A percentile compares a stretch with the other conserved stretches of the same genome.
phyloP scores from a whole-genome alignment of 2,113 vertebrate species.

The Anhinga rufa region DNA sequence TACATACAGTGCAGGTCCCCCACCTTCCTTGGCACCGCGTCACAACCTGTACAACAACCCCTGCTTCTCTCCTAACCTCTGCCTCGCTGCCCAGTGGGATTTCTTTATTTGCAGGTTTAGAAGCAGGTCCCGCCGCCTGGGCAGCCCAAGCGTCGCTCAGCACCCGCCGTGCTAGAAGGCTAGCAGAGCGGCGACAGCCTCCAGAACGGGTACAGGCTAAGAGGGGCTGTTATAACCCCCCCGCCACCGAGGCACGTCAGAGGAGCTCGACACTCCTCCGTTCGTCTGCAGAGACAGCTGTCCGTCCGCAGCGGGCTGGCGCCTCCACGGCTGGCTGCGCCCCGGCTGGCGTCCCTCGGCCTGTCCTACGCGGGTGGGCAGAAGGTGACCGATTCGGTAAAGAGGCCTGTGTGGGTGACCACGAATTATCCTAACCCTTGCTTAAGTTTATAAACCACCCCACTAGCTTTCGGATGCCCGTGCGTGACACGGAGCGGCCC shows the following conservation, averaged over 20 bases:
- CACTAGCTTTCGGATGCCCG: rapidly evolving
- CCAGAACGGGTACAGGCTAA: background rate
- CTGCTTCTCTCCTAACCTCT: background rate
- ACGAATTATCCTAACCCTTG: rapidly evolving
- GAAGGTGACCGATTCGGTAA: background rate
- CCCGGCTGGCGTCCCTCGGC: background rate
- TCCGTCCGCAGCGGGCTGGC: background rate
- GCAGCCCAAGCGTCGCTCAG: background rate
- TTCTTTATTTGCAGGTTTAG: background rate
- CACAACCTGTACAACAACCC: background rate
- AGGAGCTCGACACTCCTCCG: background rate
- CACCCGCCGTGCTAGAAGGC: background rate
- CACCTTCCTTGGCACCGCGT: background rate
- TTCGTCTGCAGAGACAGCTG: background rate
- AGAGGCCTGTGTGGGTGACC: background rate
- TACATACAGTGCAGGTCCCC: constrained; percentile 28
- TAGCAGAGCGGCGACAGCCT: background rate
- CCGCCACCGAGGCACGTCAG: too few species aligned
- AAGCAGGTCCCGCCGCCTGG: background rate
- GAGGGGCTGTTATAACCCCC: background rate
- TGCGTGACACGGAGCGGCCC: background rate
- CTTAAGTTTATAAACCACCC: background rate
- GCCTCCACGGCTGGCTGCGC: background rate
- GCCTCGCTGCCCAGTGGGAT: background rate
- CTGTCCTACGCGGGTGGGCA: background rate